Base-by-base conservation (phyloP, 2,113 vertebrate species). In the Tichodroma muraria region DNA sequence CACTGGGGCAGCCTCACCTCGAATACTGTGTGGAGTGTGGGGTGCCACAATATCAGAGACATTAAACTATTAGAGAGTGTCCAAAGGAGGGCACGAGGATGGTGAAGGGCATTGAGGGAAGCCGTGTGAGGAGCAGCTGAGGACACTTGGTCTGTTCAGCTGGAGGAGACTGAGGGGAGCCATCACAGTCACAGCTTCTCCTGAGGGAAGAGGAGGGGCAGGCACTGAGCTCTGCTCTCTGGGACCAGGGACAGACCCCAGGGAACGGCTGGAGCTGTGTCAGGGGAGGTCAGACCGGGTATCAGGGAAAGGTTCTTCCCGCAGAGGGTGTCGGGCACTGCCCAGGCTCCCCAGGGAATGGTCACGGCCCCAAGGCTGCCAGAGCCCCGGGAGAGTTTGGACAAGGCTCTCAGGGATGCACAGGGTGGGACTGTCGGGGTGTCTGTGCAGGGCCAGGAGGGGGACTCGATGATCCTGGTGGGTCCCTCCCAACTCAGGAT, bases 1-100 rank as follows among this genome's bases (percentile, higher is more conserved):
- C 0, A 0, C 44, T 57, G 44, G 35, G 3, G 6, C 5, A 4
- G 52, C 25, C 52, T 50, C 61, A 31, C 4, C 61, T 66, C 1
- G 0, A 66, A 30, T 14, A 9, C 3, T 31, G 35, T 12, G 52
- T 23, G 24, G 7, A 42, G 4, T 50, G 76, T 16, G 8, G 15
- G 52, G 30, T 54, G 61, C 12, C 60, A 85, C 42, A 40, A 20
- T 13, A 5, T 10, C 2, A 31, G 38, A 25, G 20, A 35, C 31
- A 82, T 16, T 1, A 44, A 61, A 1, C 37, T 3, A 11, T 31
- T 4, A 35, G 13, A 44, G 3, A 53, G 10, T 8, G 25, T 25
- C 20, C 80, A 71, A 13, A 61, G 56, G 21, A 61, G 66, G 20
- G 15, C 54, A 50, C 0, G 6, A 30, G 57, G 56, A 50, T 52